Evolutionary conservation across 2,888 invertebrate species (phyloP), one percentile per base, ranked within the genome.

Genomic region (Tiphia femorata): DNA sequence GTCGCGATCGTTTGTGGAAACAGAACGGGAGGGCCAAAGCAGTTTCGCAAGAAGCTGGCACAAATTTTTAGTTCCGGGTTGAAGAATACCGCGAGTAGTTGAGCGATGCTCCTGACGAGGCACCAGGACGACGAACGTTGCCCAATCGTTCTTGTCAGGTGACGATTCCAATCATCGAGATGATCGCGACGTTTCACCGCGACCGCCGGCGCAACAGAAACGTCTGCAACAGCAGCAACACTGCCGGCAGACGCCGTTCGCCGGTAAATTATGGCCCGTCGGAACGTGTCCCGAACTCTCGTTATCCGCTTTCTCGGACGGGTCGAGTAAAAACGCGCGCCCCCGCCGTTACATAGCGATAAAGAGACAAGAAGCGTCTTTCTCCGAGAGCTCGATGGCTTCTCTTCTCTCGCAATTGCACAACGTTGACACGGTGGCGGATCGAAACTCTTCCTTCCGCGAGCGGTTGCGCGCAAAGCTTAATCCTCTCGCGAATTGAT

Each of bases 271-370:
- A 54, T 50, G 54, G 33, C 41, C 50, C 38, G 51, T 55, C 55
- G 30, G 38, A 51, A 44, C 16, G 49, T 42, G 43, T 48, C 14
- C 38, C 23, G 17, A n/a, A 16, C 16, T 33, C 48, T 12, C 58
- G 42, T 54, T 54, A 40, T 49, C 35, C 54, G 54, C 58, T 50
- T 50, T 51, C 58, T 59, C 53, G 53, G 56, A 54, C 48, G 58
- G 62, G 54, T 58, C 61, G 50, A 41, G 54, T 35, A 55, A 65
- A 69, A 67, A 57, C 51, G 25, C 12, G 52, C 56, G 61, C 62
- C 57, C 58, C 62, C 60, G 59, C 53, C 51, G 58, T n/a, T n/a
- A n/a, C n/a, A n/a, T n/a, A n/a, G n/a, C n/a, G 27, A n/a, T 2
- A 10, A 58, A 29, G 40, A 56, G 25, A 23, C 25, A 17, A 14